Evolutionary conservation across 2,797 vertebrate genomes (phyloP).

Genomic region (Podargus strigoides): DNA sequence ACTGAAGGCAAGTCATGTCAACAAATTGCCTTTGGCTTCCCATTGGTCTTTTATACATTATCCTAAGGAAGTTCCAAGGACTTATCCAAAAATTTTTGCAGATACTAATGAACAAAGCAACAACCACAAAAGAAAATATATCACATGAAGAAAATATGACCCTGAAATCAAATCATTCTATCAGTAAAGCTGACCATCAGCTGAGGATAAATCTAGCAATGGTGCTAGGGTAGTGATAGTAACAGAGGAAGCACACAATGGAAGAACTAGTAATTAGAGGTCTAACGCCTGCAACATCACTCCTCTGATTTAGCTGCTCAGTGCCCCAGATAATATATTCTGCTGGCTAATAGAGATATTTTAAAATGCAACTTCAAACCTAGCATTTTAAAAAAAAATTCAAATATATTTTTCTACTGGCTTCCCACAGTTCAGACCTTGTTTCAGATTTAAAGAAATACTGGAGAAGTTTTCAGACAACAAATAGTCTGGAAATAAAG

Average conservation of each 20-base stretch:
- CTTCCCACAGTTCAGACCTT: background rate
- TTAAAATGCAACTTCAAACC: background rate
- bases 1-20: background rate
- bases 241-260: background rate
- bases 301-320: background rate
- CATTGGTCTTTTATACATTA: accelerated
- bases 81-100: background rate
- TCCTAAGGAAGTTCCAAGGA: background rate
- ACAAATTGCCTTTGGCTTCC: background rate
- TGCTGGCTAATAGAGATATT: background rate
- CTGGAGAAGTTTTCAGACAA: background rate
- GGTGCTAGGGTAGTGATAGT: background rate
- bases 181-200: background rate
- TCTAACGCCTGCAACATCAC: background rate
- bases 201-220: background rate
- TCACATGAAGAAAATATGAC: accelerated
- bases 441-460: background rate
- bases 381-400: background rate
- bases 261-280: background rate
- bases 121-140: background rate
- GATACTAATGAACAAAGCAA: background rate
- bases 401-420: background rate
- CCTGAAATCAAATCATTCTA: background rate
- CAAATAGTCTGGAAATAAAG: background rate
- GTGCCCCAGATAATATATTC: background rate